A percentile compares a stretch with the other conserved stretches of the same genome.
Evolutionary conservation across 2,113 vertebrate genomes (phyloP).

Genomic region (Phalacrocorax brasilianus): DNA sequence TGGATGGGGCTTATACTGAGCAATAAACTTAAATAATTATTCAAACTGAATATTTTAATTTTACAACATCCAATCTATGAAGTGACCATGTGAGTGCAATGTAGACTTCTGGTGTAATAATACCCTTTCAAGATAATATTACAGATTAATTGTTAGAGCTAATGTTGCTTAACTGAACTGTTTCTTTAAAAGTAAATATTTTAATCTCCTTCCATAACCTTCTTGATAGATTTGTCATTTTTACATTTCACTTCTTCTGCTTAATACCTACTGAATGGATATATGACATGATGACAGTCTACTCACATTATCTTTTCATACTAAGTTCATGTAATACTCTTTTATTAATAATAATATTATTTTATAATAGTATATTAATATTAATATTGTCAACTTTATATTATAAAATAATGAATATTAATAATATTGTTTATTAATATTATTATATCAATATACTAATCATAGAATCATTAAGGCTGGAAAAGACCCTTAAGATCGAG

Average conservation of each 20-base stretch:
- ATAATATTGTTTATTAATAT: too few relatives aligned
- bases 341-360: neutral
- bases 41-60: neutral
- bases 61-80: neutral
- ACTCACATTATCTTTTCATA: neutral
- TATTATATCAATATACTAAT: too few relatives aligned
- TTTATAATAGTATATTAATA: too few relatives aligned
- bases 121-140: neutral
- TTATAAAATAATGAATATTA: too few relatives aligned
- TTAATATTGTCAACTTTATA: too few relatives aligned
- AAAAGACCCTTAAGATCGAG: too few relatives aligned
- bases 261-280: neutral
- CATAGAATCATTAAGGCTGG: too few relatives aligned
- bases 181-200: neutral
- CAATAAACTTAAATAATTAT: neutral
- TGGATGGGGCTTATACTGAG: neutral
- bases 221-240: neutral
- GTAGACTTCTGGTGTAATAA: neutral
- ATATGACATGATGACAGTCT: neutral
- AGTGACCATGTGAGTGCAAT: neutral
- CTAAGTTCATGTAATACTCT: neutral
- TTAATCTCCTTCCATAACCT: neutral
- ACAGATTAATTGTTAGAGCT: neutral
- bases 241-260: neutral
- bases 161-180: neutral